Conservation (phyloP, 2,888 invertebrate genomes). For the Parnassius glacialis region DNA sequence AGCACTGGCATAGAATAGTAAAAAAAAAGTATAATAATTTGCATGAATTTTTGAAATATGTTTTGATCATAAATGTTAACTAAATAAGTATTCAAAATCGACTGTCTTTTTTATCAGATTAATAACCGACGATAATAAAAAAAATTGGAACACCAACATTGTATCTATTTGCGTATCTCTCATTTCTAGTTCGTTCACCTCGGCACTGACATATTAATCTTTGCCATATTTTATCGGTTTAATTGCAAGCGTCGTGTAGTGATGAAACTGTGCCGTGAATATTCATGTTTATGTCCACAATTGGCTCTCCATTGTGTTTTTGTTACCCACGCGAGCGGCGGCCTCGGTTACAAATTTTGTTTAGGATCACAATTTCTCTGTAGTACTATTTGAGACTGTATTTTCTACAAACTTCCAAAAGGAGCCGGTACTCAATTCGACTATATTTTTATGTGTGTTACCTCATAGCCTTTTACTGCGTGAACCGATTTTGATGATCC, state of each 20-base stretch:
- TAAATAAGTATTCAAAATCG: too few relatives aligned
- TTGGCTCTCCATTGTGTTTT: background rate
- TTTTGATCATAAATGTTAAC: too few relatives aligned
- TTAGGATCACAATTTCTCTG: background rate
- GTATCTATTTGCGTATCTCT: conserved; percentile 19
- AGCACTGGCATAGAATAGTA: too few relatives aligned
- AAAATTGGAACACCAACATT: conserved; percentile 15
- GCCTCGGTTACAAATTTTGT: background rate
- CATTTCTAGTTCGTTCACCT: conserved; percentile 8
- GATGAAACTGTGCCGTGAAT: conserved; percentile 1
- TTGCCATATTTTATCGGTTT: background rate
- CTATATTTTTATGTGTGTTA: too few relatives aligned
- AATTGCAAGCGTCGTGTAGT: background rate
- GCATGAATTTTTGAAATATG: too few relatives aligned
- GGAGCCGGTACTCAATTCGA: too few relatives aligned
- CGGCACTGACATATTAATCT: conserved; percentile 15
- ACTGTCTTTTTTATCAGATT: too few relatives aligned
- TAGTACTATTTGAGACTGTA: background rate
- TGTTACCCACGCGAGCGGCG: background rate
- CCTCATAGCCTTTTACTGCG: too few relatives aligned
- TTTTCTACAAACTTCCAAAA: too few relatives aligned
- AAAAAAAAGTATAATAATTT: too few relatives aligned
- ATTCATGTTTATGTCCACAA: conserved; percentile 9
- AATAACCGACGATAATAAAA: background rate
- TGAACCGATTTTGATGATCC: too few relatives aligned